Evolutionary conservation across 2,797 vertebrate genomes (phyloP).

Genomic region (Betta splendens): DNA sequence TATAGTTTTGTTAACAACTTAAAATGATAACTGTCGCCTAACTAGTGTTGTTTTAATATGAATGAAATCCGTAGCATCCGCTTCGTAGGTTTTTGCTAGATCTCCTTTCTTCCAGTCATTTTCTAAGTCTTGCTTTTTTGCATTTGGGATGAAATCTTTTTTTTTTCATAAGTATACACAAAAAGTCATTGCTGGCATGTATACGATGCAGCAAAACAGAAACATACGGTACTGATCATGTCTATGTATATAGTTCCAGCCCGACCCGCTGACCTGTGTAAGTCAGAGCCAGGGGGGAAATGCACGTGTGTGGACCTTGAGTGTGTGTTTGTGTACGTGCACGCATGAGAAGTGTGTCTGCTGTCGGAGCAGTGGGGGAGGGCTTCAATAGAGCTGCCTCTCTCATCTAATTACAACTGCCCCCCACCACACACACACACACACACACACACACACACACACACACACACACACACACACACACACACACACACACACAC

Average conservation of each 20-base stretch:
- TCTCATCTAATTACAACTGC: constrained; percentile 66
- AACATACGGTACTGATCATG: constrained; percentile 77
- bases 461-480: constrained; percentile 15
- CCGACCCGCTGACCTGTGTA: constrained; percentile 70
- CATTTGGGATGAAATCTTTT: neutral
- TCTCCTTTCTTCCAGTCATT: neutral
- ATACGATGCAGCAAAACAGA: constrained; percentile 29
- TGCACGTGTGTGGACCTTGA: constrained; percentile 3
- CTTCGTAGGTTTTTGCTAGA: too few species aligned
- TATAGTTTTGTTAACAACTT: too few species aligned
- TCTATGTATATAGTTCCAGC: constrained; percentile 64
- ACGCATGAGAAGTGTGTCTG: constrained; percentile 61
- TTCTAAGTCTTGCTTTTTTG: neutral
- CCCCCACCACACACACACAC: constrained; percentile 3
- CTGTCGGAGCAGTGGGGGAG: constrained; percentile 55
- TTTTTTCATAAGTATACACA: too few species aligned
- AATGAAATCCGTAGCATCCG: too few species aligned
- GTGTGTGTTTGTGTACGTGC: constrained; percentile 25
- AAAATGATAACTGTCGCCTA: too few species aligned
- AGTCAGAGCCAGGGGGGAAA: constrained; percentile 52
- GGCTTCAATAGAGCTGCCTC: constrained; percentile 51
- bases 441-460: constrained; percentile 20
- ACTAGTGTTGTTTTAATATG: too few species aligned
- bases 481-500: constrained; percentile 14
- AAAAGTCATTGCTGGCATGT: neutral